phyloP scores from a whole-genome alignment of 2,113 vertebrate species.

The cat (Felis catus) region DNA sequence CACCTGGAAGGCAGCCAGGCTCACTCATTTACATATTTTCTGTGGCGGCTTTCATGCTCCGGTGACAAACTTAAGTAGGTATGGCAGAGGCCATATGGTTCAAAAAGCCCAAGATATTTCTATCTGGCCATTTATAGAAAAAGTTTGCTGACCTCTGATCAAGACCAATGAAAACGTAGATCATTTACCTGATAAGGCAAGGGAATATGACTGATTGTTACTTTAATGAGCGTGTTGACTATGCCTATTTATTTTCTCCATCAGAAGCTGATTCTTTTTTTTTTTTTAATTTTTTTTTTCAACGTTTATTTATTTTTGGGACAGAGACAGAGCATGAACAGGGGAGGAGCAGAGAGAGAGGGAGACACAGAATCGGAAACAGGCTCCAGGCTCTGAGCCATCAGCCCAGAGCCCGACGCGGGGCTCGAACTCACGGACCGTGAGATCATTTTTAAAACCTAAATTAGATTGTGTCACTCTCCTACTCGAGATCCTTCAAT shows the following conservation, averaged over 20 bases:
- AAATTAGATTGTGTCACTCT: neutral
- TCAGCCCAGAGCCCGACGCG: no score
- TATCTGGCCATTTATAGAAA: neutral
- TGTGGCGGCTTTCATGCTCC: neutral
- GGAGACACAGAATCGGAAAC: no score
- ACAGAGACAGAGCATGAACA: no score
- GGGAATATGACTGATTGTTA: neutral
- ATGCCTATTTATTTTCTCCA: neutral
- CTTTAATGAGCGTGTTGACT: neutral
- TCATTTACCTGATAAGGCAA: neutral
- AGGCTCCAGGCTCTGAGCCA: no score
- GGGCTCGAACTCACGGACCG: no score
- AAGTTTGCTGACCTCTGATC: neutral
- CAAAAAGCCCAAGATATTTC: neutral
- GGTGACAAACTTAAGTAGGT: neutral
- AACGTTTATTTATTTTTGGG: no score
- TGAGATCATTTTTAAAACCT: neutral
- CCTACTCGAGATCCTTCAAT: neutral
- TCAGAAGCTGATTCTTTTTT: neutral
- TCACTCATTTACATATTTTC: neutral
- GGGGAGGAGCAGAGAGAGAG: no score
- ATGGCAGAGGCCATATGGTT: neutral
- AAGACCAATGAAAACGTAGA: neutral
- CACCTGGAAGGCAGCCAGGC: neutral
- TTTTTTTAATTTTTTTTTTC: no score